A percentile compares a stretch with the other conserved stretches of the same genome.
Conservation (phyloP, 2,888 invertebrate species). For the Geophilus truncorum region DNA sequence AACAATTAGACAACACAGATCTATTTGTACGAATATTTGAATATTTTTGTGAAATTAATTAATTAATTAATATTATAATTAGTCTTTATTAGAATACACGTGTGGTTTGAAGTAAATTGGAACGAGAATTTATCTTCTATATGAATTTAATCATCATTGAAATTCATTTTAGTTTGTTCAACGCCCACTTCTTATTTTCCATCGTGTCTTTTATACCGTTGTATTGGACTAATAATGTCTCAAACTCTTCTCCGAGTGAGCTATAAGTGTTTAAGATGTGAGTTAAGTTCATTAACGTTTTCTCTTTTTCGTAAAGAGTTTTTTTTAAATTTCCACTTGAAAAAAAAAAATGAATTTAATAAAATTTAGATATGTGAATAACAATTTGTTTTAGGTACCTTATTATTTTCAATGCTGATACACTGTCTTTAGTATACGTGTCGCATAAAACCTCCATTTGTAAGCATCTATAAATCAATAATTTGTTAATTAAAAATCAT, state of each 20-base stretch:
- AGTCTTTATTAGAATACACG: background rate
- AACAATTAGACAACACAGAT: background rate
- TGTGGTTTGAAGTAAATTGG: background rate
- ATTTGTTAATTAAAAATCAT: background rate
- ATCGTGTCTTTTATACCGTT: background rate
- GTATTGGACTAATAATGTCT: background rate
- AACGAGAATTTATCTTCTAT: background rate
- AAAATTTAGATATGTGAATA: background rate
- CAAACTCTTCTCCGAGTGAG: background rate
- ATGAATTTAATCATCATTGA: background rate
- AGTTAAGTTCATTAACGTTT: background rate
- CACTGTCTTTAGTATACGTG: background rate
- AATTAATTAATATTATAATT: background rate
- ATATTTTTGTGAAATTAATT: background rate
- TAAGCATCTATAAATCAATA: background rate
- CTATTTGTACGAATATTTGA: background rate
- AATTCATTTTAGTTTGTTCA: background rate
- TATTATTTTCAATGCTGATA: background rate
- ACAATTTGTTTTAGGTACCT: background rate
- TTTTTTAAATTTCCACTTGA: background rate
- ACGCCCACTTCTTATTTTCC: slow-evolving; percentile 18
- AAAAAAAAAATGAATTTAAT: background rate
- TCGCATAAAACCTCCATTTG: background rate
- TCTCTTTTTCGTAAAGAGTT: background rate
- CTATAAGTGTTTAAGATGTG: background rate